Percentiles rank a stretch among this genome's conserved stretches.
phyloP scores from a whole-genome alignment of 2,113 vertebrate species.

The Pagrus major region DNA sequence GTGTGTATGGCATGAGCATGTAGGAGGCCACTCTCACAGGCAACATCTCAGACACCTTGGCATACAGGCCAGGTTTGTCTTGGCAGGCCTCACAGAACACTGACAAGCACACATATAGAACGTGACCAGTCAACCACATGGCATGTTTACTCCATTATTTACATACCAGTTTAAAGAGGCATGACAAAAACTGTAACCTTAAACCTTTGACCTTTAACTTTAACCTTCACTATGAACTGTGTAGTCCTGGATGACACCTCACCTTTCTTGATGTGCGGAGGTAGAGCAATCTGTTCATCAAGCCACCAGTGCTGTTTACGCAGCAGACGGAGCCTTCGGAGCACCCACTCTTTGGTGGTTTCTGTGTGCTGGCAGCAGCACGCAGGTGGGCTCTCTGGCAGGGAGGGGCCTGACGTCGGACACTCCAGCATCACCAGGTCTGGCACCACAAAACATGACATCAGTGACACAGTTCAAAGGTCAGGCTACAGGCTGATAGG shows the following conservation, averaged over 20 bases:
- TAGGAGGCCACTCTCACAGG: constrained; percentile 89
- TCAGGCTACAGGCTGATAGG: neutral
- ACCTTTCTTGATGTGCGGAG: constrained; percentile 88
- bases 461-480: constrained; percentile 12
- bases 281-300: constrained; percentile 85
- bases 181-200: too few relatives aligned
- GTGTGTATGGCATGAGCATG: constrained; percentile 88
- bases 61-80: constrained; percentile 80
- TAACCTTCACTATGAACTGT: neutral
- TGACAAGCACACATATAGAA: constrained; percentile 63
- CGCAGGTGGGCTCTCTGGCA: constrained; percentile 1
- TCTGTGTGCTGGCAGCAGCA: constrained; percentile 55
- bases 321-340: constrained; percentile 74
- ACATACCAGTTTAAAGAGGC: neutral
- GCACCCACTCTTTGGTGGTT: constrained; percentile 70
- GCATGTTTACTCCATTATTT: neutral
- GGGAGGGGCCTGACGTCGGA: constrained; percentile 61
- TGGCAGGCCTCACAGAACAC: constrained; percentile 86
- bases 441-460: constrained; percentile 58
- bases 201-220: neutral
- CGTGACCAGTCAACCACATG: neutral
- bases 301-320: constrained; percentile 82
- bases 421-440: constrained; percentile 83
- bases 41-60: constrained; percentile 84
- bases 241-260: neutral